Evolutionary conservation across 1,140 invertebrate species (phyloP), one percentile per base, ranked within the genome.

Genomic region (Delia radicum): DNA sequence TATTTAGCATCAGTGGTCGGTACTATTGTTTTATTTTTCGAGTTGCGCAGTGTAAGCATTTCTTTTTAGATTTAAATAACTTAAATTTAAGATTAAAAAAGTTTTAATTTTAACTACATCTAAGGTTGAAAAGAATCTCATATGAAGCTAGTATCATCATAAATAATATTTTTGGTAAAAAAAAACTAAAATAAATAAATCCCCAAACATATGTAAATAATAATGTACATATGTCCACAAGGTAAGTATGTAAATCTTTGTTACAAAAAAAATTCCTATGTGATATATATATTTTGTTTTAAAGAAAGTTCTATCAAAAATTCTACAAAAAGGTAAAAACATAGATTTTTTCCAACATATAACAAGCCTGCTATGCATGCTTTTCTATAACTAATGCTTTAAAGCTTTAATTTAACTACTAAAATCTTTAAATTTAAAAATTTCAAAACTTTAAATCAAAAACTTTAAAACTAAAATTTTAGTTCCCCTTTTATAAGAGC

Each of bases 351-450:
- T 18, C 46, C 6, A 55, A 21, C 8, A 10, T 55, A 55, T 55
- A 55, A n/a, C 29, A 69, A 69, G 65, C 65, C 65, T 69, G 65
- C 65, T 37, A 69, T 69, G 65, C 65, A 69, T 69, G 65, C 65
- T 69, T 69, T 69, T 24, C 27, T n/a, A n/a, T n/a, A n/a, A n/a
- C n/a, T 73, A 73, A 73, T 29, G 37, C 48, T 55, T 55, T 55
- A 15, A 42, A 37, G 18, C 33, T 42, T 71, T 37, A 71, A 71
- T 33, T 24, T 26, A 69, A 33, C 7, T 71, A 29, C 31, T 42
- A 42, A n/a, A 37, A 24, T 71, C 24, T 3, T 69, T 33, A 67
- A 15, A 55, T 55, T 18, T 55, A 4, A 21, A 62, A n/a, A n/a
- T n/a, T n/a, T n/a, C n/a, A n/a, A n/a, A n/a, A n/a, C n/a, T n/a